These are phyloP conservation scores for Percopsis transmontana DNA, from an alignment of 2,113 vertebrate genomes.

Conservation along the genomic window DNA sequence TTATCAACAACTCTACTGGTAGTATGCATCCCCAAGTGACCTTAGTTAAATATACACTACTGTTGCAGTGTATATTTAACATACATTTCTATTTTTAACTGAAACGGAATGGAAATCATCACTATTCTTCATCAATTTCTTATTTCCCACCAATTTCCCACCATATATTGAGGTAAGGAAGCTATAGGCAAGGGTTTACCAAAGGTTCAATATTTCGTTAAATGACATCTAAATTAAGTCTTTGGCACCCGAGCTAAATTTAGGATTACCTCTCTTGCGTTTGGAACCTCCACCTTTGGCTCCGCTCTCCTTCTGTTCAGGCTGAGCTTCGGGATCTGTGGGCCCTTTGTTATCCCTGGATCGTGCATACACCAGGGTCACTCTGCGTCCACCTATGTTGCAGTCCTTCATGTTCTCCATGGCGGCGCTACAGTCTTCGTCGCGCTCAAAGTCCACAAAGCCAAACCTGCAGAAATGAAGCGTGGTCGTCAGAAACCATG, in stretches of 20 bases:
- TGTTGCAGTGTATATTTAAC: no score
- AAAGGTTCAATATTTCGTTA: not conserved
- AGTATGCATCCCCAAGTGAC: no score
- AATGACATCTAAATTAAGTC: not conserved
- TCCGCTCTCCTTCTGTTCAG: constrained; percentile 53
- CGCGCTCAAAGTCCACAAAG: constrained; percentile 89
- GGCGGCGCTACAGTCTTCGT: constrained; percentile 87
- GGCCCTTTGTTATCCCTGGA: not conserved
- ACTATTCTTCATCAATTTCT: no score
- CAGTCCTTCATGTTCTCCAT: constrained; percentile 90
- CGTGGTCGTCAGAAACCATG: not conserved
- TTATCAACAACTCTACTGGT: no score
- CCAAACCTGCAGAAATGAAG: constrained; percentile 80
- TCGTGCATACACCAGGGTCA: constrained; percentile 82
- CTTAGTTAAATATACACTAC: no score
- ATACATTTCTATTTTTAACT: no score
- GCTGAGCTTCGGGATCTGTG: not conserved
- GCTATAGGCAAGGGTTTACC: no score
- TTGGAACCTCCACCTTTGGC: constrained; percentile 5
- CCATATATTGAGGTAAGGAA: no score
- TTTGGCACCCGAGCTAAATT: not conserved
- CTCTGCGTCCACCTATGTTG: constrained; percentile 89
- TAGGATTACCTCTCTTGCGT: constrained; percentile 26
- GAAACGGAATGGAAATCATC: no score
- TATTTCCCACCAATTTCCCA: no score